Base-by-base conservation (phyloP, 2,113 vertebrate genomes). In the Prinia subflava region DNA sequence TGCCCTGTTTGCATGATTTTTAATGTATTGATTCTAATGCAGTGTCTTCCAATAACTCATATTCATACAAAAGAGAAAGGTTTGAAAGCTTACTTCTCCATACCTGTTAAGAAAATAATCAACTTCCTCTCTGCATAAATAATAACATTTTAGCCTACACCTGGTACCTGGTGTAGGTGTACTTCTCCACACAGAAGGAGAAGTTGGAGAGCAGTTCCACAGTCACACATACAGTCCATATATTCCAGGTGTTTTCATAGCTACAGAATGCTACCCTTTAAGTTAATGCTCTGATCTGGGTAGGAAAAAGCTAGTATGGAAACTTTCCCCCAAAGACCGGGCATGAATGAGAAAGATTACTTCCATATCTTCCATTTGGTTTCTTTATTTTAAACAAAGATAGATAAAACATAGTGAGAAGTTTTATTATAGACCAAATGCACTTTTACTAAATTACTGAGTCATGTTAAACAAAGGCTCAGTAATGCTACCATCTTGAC, bases 151-250 rank as follows among this genome's bases (percentile, higher is more conserved):
- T 67, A 4, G 10, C 59, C 22, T 50, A 75, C 6, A 57, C 2
- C 4, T 75, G 22, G 42, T 49, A 46, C 5, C 15, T 35, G 30
- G 6, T n/a, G n/a, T n/a, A n/a, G n/a, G n/a, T n/a, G n/a, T n/a
- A n/a, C n/a, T n/a, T n/a, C n/a, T 82, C 30, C 2, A 4, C 30
- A 7, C 8, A n/a, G 39, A 69, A 63, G 22, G 3, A 65, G 18
- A 59, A 70, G 6, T 7, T 55, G 9, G n/a, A 77, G 83, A 69
- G 6, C 21, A 52, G 35, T 22, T 74, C 27, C 63, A 52, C 0
- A 0, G 31, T 62, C 50, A 30, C 18, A 33, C 27, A 33, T 56
- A 15, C 6, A 42, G 11, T 42, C 10, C 0, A 0, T n/a, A 39
- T 53, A 65, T 47, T 70, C 16, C 42, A 67, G 31, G 9, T 41